Conservation (phyloP, 2,797 vertebrate genomes). For the Channallabes apus region DNA sequence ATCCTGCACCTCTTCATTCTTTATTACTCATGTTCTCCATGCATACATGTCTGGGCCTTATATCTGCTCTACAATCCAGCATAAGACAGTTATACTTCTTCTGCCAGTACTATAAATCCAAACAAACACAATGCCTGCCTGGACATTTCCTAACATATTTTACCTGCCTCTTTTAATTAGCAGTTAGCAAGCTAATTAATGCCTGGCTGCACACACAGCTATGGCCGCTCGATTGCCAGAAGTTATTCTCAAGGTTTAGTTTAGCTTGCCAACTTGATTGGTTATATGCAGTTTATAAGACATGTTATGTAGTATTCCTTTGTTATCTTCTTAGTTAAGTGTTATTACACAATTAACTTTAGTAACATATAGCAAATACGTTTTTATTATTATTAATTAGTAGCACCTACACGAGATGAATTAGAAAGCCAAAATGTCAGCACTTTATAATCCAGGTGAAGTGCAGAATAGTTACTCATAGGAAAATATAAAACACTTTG, state of each 20-base stretch:
- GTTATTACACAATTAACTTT: neutral
- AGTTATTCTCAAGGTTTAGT: neutral
- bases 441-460: neutral
- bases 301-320: neutral
- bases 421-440: neutral
- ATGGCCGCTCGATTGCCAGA: neutral
- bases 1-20: neutral
- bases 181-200: neutral
- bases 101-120: neutral
- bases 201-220: too few relatives aligned
- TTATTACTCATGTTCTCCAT: neutral
- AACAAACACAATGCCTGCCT: neutral
- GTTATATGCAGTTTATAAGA: neutral
- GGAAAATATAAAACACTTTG: neutral
- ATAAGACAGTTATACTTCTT: neutral
- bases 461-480: neutral
- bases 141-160: slow-evolving; percentile 4
- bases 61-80: too few relatives aligned
- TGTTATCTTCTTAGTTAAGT: neutral
- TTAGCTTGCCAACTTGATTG: neutral
- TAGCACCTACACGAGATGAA: neutral
- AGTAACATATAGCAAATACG: neutral
- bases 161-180: neutral
- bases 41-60: neutral
- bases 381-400: neutral